phyloP scores from a whole-genome alignment of 1,140 invertebrate species.

The Monomorium pharaonis region DNA sequence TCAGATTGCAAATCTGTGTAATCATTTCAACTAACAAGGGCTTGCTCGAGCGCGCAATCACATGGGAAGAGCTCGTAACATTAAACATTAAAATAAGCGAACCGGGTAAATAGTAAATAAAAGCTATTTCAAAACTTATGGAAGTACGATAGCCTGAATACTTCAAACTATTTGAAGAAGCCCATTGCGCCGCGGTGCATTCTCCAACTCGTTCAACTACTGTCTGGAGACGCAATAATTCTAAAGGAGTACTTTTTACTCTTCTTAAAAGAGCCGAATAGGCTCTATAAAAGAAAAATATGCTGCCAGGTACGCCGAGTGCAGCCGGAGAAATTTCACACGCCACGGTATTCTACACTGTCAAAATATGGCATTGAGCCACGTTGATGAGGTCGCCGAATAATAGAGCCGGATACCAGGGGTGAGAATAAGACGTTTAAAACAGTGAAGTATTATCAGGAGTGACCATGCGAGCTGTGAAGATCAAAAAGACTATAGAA shows the following conservation, averaged over 20 bases:
- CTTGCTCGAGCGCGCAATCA: background rate
- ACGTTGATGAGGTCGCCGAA: conserved; percentile 19
- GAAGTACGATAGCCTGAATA: conserved; percentile 25
- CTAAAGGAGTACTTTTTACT: conserved; percentile 26
- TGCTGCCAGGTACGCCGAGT: background rate
- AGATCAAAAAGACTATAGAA: background rate
- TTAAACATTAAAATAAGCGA: background rate
- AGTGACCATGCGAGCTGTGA: background rate
- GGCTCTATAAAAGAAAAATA: conserved; percentile 28
- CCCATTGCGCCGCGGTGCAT: background rate
- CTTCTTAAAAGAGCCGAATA: background rate
- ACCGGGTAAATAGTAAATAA: background rate
- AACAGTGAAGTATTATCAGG: conserved; percentile 1
- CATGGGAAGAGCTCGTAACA: background rate
- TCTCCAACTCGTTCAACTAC: background rate
- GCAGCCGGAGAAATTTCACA: conserved; percentile 48
- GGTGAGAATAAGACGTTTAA: conserved; percentile 21
- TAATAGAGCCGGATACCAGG: conserved; percentile 27
- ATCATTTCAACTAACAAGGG: background rate
- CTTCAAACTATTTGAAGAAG: conserved; percentile 2
- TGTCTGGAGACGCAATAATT: conserved; percentile 35
- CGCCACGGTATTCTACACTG: conserved; percentile 32
- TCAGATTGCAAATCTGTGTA: background rate
- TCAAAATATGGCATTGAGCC: conserved; percentile 51
- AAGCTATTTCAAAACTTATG: background rate